phyloP scores from a whole-genome alignment of 2,797 vertebrate species.

The Anniella stebbinsi region DNA sequence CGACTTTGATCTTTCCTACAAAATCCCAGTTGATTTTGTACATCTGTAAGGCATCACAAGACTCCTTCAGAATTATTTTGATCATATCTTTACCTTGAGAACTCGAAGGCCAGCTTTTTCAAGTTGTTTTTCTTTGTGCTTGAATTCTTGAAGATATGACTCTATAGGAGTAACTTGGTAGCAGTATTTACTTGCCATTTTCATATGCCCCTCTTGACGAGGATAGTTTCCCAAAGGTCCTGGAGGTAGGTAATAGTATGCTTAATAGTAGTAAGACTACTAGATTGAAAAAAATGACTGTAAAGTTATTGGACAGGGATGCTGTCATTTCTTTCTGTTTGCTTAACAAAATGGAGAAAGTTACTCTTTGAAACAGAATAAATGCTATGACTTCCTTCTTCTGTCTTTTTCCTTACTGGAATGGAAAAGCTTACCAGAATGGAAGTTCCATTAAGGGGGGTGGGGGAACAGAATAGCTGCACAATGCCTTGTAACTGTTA shows the following conservation, averaged over 20 bases:
- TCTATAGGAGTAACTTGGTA: constrained; percentile 27
- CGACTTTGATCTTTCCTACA: constrained; percentile 12
- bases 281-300: background rate
- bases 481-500: too few species aligned
- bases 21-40: background rate
- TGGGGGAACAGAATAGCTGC: too few species aligned
- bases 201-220: constrained; percentile 2
- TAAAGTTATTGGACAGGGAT: constrained; percentile 13
- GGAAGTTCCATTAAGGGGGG: too few species aligned
- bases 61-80: constrained; percentile 20
- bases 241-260: constrained; percentile 41
- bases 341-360: background rate
- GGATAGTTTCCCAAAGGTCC: constrained; percentile 37
- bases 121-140: constrained; percentile 56
- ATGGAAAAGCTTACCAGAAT: too few species aligned
- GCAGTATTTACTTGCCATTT: fast-evolving
- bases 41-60: background rate
- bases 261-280: constrained; percentile 19
- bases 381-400: background rate
- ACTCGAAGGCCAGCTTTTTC: constrained; percentile 59
- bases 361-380: background rate
- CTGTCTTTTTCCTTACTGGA: background rate
- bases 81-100: constrained; percentile 77
- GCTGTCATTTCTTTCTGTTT: constrained; percentile 11
- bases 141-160: background rate